Evolutionary conservation across 1,140 invertebrate species (phyloP).

Genomic region (Drosophila cardini): DNA sequence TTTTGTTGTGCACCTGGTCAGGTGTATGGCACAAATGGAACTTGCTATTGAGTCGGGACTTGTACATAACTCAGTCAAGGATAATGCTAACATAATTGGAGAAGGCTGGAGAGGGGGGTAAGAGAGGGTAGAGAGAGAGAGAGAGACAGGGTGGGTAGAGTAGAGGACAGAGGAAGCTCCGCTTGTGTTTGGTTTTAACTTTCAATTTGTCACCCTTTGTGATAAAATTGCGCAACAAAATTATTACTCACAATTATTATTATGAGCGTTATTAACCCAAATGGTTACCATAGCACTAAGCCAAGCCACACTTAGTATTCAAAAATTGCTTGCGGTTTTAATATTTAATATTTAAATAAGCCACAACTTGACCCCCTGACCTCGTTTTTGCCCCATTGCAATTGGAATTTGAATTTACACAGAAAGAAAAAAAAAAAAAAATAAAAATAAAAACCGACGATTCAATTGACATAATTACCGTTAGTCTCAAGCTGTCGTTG

Average conservation of each 20-base stretch:
- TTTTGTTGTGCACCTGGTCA: neutral
- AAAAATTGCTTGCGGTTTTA: neutral
- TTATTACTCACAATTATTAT: too few relatives aligned
- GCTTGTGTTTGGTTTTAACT: constrained; percentile 8
- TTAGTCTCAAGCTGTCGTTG: too few relatives aligned
- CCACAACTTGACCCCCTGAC: constrained; percentile 17
- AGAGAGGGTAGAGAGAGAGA: neutral
- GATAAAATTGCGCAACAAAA: neutral
- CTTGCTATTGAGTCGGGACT: neutral
- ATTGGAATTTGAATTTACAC: constrained; percentile 16
- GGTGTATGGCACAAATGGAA: constrained; percentile 3
- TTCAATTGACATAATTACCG: too few relatives aligned
- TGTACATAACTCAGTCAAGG: neutral
- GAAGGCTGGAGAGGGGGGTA: too few relatives aligned
- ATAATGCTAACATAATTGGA: too few relatives aligned
- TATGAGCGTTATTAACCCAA: neutral
- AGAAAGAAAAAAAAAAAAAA: too few relatives aligned
- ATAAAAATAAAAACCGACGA: too few relatives aligned
- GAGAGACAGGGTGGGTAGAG: neutral
- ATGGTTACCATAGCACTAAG: constrained; percentile 29
- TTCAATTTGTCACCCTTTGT: constrained; percentile 2
- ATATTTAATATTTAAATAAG: constrained; percentile 32
- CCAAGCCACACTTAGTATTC: neutral
- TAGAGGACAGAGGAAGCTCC: neutral
- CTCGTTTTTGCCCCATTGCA: constrained; percentile 13